A percentile compares a stretch with the other conserved stretches of the same genome.
phyloP scores from a whole-genome alignment of 2,888 invertebrate species.

The Drosophila suboccidentalis region DNA sequence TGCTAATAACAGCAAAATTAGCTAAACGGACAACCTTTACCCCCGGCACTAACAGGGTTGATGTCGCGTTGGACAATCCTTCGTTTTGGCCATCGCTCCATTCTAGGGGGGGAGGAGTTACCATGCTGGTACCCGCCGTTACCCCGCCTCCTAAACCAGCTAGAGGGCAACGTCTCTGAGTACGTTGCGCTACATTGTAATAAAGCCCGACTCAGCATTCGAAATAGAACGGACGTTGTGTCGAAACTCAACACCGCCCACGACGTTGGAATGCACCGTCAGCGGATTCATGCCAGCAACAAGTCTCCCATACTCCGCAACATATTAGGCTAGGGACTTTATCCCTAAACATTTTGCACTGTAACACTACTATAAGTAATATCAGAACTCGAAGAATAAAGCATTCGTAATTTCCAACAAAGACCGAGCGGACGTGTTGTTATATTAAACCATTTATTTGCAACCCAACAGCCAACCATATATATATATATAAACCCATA shows the following conservation, averaged over 20 bases:
- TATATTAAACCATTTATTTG: background rate
- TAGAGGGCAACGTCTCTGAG: too few species aligned
- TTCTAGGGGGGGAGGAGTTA: background rate
- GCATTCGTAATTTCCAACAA: background rate
- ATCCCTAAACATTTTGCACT: background rate
- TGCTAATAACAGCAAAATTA: constrained; percentile 2
- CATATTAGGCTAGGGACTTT: background rate
- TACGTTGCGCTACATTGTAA: too few species aligned
- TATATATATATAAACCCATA: too few species aligned
- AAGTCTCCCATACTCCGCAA: background rate
- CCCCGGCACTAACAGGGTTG: background rate
- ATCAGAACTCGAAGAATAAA: background rate
- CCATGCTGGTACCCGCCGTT: background rate
- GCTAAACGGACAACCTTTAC: constrained; percentile 2
- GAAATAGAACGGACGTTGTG: background rate
- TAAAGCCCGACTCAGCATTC: background rate
- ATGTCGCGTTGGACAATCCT: background rate
- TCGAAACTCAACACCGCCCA: background rate
- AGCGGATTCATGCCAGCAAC: background rate
- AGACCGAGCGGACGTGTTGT: background rate
- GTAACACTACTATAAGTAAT: background rate
- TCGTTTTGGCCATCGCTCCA: background rate
- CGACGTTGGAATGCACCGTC: background rate
- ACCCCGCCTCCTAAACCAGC: background rate
- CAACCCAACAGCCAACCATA: too few species aligned